Evolutionary conservation across 2,113 vertebrate species (phyloP), one percentile per base, ranked within the genome.

Genomic region (Scomber scombrus): DNA sequence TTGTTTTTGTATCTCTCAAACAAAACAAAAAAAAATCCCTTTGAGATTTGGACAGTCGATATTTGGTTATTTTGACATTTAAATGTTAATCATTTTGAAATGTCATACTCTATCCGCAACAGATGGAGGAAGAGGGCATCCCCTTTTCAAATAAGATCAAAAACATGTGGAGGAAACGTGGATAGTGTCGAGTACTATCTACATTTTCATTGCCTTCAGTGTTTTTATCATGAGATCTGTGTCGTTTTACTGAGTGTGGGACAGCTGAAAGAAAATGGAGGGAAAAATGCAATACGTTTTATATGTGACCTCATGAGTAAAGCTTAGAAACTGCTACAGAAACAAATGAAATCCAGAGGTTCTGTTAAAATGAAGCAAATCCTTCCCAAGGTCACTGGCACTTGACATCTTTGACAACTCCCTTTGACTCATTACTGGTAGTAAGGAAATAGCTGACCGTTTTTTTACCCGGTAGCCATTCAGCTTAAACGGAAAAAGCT

Each of bases 41-140:
- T 19, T 47, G 57, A 85, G 58, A 85, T 68, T 52, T 69, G 88
- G 85, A 81, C 75, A 85, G 81, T 66, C 85, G 76, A 85, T 84
- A 85, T 89, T 88, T 84, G 67, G 67, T 93, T 89, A 78, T 91
- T 93, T 81, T 95, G 94, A 94, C 94, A 93, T 94, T 95, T 94
- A 91, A 89, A 93, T 91, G 91, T 90, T 89, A 92, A 93, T 92
- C 61, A 57, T 84, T 75, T 75, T 91, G 75, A 95, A 95, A 94
- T 94, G 94, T 95, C 93, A 94, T 23, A 72, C 68, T 90, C 89
- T 91, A 91, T 91, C 90, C 70, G 88, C 87, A 89, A 49, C 87
- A 89, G 87, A 85, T 90, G 85, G 85, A 84, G 84, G 73, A 87
- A 84, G 49, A 81, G 89, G 90, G 84, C 88, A 88, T 89, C 91